Base-by-base conservation (phyloP, 2,797 vertebrate species). In the Dicrostonyx torquatus region DNA sequence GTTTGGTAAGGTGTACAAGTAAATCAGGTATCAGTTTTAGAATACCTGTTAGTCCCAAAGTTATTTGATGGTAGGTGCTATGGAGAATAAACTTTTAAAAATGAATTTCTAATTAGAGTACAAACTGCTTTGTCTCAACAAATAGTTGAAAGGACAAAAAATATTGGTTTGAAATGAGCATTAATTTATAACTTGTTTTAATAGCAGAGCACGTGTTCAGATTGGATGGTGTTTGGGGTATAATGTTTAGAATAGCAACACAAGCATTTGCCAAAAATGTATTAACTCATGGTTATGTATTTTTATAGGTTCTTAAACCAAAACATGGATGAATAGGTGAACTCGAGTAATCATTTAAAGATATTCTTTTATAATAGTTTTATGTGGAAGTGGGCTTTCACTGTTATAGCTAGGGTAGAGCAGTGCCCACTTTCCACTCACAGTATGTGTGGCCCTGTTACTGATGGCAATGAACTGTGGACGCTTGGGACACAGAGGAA, bases 231-330 rank as follows among this genome's bases (percentile, higher is more conserved):
- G 40, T 87, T 87, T 83, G 45, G 17, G 15, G 24, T 2, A 55
- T 37, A 66, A 20, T 90, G 6, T 87, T 6, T 70, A 87, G 34
- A 82, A 86, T 48, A 55, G 60, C 10, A 84, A 9, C 4, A 73
- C 37, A 40, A 34, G 14, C 9, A 87, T 37, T 83, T 6, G 13
- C 53, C 18, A 37, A 0, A 40, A 43, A 84, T 70, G 87, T 88
- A 62, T 70, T 88, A 95, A 84, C 24, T 29, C 50, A 62, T 4
- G 2, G 1, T 70, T 76, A 17, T 6, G 5, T 86, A 34, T 84
- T 73, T 64, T 66, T 64, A 72, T 48, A 78, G 14, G 7, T 79
- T 48, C 73, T 96, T 94, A 96, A 94, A 76, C 11, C 6, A 62
- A 93, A 80, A 53, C 22, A 62, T 6, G 60, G 72, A 87, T 31